phyloP scores from a whole-genome alignment of 2,113 vertebrate genomes.

The Atractosteus spatula region DNA sequence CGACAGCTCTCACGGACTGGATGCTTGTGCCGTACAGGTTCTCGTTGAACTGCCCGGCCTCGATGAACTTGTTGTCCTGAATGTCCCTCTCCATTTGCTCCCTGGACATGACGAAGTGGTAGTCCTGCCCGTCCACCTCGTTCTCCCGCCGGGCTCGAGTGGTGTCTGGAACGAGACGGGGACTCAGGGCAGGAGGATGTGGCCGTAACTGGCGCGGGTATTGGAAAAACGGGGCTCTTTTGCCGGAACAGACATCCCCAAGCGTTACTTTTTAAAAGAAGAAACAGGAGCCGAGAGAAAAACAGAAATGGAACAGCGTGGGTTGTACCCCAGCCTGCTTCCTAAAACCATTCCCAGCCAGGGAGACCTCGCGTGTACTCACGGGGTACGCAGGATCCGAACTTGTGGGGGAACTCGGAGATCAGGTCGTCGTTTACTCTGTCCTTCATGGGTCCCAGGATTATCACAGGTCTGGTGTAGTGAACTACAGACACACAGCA shows the following conservation, averaged over 20 bases:
- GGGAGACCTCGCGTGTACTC: slow-evolving; percentile 53
- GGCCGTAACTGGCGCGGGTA: background rate
- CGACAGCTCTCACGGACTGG: slow-evolving; percentile 92
- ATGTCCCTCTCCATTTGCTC: slow-evolving; percentile 99
- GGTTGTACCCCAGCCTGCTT: no score
- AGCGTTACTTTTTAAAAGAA: no score
- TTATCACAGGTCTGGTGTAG: slow-evolving; percentile 94
- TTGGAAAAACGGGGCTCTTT: no score
- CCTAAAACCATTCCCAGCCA: background rate
- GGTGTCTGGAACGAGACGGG: slow-evolving; percentile 72
- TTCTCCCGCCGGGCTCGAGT: slow-evolving; percentile 89
- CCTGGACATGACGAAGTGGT: slow-evolving; percentile 89
- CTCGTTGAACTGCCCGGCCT: slow-evolving; percentile 97
- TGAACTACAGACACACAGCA: slow-evolving; percentile 70
- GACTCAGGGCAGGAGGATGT: rapidly evolving
- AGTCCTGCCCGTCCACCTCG: slow-evolving; percentile 95
- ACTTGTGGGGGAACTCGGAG: slow-evolving; percentile 97
- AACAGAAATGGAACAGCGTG: no score
- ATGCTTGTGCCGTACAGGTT: slow-evolving; percentile 97
- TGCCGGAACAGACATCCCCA: no score
- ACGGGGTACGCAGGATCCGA: slow-evolving; percentile 98
- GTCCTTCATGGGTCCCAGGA: slow-evolving; percentile 96
- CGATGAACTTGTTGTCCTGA: slow-evolving; percentile 98
- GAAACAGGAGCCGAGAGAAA: no score
- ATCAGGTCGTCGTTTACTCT: slow-evolving; percentile 96